phyloP scores from a whole-genome alignment of 2,888 invertebrate genomes.

The Clanis bilineata region DNA sequence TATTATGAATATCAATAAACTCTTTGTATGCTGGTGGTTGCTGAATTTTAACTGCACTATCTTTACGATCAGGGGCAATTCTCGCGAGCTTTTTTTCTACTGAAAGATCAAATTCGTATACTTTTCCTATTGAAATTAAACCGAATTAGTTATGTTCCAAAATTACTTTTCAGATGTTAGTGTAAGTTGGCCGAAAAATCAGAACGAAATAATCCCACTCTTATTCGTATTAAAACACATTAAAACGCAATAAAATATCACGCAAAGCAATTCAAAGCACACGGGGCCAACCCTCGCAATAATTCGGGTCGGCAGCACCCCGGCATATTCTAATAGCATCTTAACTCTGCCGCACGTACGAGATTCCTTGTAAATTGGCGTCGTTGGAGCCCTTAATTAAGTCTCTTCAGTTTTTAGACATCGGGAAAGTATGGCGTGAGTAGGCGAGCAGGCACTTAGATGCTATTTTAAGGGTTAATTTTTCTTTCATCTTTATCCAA shows the following conservation, averaged over 20 bases:
- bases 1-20: no score
- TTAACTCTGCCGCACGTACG: constrained; percentile 59
- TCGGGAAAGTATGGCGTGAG: constrained; percentile 23
- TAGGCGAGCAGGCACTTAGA: constrained; percentile 11
- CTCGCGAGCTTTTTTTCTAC: no score
- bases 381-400: constrained; percentile 78
- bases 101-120: no score
- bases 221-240: background rate
- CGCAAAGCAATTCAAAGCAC: constrained; percentile 3
- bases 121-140: no score
- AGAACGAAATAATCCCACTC: background rate
- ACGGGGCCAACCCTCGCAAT: background rate
- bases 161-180: no score
- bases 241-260: background rate
- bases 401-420: constrained; percentile 72
- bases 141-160: no score
- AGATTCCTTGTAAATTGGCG: constrained; percentile 74
- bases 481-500: no score
- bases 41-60: no score
- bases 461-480: background rate
- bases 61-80: no score
- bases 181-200: no score
- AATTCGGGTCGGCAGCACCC: background rate
- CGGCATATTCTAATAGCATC: constrained; percentile 51
- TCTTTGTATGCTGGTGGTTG: no score